Conservation (phyloP, 2,888 invertebrate genomes). For the Alloplasta piceator region DNA sequence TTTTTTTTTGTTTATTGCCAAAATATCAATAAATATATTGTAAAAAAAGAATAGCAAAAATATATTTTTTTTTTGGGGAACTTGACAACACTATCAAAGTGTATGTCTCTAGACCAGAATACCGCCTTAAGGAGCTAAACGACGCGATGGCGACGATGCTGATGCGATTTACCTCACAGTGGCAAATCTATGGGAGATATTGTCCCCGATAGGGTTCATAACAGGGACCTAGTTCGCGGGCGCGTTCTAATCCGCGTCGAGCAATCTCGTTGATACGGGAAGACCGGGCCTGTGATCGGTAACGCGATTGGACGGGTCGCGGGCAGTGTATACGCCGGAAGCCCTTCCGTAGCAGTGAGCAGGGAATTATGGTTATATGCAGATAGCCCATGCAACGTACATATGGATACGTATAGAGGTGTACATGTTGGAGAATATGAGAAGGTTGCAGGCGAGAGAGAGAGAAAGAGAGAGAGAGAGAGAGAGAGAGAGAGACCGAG, state of each 20-base stretch:
- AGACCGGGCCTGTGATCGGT: constrained; percentile 38
- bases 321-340: constrained; percentile 34
- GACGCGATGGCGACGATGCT: not conserved
- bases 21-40: too few relatives aligned
- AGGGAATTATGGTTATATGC: constrained; percentile 41
- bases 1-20: too few relatives aligned
- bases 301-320: constrained; percentile 40
- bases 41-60: too few relatives aligned
- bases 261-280: constrained; percentile 58
- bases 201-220: constrained; percentile 41
- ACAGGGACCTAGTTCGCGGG: constrained; percentile 12
- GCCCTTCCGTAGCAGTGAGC: constrained; percentile 44
- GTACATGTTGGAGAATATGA: constrained; percentile 28
- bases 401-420: not conserved
- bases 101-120: too few relatives aligned
- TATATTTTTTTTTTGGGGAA: too few relatives aligned
- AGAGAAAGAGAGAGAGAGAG: constrained; percentile 8
- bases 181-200: constrained; percentile 21
- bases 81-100: too few relatives aligned
- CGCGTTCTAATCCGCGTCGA: constrained; percentile 53
- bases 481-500: not conserved
- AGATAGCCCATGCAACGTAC: constrained; percentile 22
- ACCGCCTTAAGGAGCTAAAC: too few relatives aligned
- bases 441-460: constrained; percentile 2
- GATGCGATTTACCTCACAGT: constrained; percentile 13